These are phyloP conservation scores for Pristis pectinata DNA, from an alignment of 2,797 vertebrate species.

Conservation along the genomic window DNA sequence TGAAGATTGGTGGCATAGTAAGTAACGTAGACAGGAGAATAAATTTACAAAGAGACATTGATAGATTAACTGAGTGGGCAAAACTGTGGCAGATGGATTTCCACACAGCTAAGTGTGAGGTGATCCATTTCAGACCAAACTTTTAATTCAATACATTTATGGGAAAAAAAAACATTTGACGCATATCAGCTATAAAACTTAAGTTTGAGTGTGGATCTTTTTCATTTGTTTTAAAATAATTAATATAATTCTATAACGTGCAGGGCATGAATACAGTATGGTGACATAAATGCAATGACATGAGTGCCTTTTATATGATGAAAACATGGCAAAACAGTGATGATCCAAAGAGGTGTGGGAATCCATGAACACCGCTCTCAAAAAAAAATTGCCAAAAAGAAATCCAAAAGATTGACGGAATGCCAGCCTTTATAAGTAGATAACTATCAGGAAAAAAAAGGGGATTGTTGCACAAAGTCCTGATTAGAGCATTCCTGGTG, in stretches of 20 bases:
- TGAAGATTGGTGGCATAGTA: not conserved
- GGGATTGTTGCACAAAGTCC: too few species aligned
- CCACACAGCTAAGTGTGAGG: not conserved
- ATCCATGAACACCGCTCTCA: not conserved
- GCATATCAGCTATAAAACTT: not conserved
- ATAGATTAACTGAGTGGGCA: not conserved
- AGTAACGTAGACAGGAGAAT: not conserved
- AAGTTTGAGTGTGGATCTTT: not conserved
- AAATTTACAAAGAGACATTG: slow-evolving; percentile 1
- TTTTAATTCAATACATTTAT: not conserved
- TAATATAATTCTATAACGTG: not conserved
- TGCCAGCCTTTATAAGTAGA: not conserved
- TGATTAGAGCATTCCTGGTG: too few species aligned
- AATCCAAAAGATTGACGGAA: not conserved
- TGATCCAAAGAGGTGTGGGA: not conserved
- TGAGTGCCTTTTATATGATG: not conserved
- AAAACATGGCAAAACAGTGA: not conserved
- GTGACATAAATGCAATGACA: not conserved
- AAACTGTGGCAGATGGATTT: not conserved
- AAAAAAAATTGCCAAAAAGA: not conserved
- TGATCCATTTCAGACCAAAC: not conserved
- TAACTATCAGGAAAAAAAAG: not conserved
- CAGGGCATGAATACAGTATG: not conserved
- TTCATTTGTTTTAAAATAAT: not conserved
- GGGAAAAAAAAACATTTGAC: not conserved